phyloP scores from a whole-genome alignment of 2,888 invertebrate genomes.

The Neoascia interrupta region DNA sequence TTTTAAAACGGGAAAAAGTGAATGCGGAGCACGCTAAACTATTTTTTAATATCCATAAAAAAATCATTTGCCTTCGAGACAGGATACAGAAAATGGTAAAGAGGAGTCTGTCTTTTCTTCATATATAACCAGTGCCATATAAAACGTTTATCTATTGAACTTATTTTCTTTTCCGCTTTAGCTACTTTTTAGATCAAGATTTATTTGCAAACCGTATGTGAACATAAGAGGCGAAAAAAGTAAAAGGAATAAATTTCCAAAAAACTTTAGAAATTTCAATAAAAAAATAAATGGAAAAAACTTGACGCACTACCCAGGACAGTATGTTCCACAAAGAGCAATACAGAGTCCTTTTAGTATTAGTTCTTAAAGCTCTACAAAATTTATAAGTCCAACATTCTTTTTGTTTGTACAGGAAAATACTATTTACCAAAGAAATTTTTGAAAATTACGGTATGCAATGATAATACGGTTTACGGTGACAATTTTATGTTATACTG shows the following conservation, averaged over 20 bases:
- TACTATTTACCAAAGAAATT: no score
- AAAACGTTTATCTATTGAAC: constrained; percentile 35
- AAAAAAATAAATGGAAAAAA: not conserved
- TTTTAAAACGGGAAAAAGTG: constrained; percentile 6
- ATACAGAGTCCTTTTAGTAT: no score
- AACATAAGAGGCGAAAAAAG: not conserved
- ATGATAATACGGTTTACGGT: no score
- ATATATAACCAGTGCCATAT: no score
- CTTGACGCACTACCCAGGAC: no score
- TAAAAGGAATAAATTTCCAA: not conserved
- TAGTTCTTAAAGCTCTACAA: no score
- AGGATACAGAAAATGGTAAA: not conserved
- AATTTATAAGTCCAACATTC: no score
- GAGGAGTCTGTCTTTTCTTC: not conserved
- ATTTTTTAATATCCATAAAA: constrained; percentile 60
- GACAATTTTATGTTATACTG: no score
- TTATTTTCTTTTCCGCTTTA: constrained; percentile 1
- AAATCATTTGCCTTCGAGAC: constrained; percentile 46
- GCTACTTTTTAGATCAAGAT: constrained; percentile 5
- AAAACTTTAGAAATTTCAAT: not conserved
- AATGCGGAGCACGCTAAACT: constrained; percentile 25
- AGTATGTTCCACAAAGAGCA: no score
- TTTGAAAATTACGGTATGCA: no score
- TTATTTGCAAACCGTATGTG: not conserved
- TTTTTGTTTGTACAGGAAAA: no score